Conservation (phyloP, 2,113 vertebrate genomes). For the Lethenteron camtschaticum region DNA sequence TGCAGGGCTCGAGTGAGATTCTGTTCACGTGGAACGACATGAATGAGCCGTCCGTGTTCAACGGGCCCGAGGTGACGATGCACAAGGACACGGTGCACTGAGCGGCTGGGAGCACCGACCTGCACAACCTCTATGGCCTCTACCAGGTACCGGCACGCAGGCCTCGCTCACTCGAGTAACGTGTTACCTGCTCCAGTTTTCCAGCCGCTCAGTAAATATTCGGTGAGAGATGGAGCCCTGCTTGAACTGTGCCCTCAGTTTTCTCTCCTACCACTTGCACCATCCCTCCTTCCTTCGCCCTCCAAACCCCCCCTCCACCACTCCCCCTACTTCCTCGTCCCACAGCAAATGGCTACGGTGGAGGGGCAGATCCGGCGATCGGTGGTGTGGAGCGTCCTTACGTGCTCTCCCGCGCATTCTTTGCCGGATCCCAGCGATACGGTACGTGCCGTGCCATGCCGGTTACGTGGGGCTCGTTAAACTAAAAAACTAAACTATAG, state of each 20-base stretch:
- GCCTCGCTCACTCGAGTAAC: too few species aligned
- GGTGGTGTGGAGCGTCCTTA: conserved; percentile 46
- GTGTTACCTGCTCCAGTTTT: too few species aligned
- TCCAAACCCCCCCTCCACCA: not conserved
- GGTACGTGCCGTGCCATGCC: conserved; percentile 22
- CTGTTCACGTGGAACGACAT: conserved; percentile 68
- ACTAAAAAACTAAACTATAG: too few species aligned
- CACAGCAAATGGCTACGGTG: conserved; percentile 56
- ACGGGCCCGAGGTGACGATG: conserved; percentile 73
- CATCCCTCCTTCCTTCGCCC: not conserved
- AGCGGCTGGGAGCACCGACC: conserved; percentile 55
- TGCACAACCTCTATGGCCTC: conserved; percentile 63
- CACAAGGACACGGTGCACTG: conserved; percentile 47
- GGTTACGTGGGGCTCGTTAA: not conserved
- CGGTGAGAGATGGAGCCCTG: not conserved
- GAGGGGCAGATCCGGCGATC: conserved; percentile 48
- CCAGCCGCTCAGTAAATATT: too few species aligned
- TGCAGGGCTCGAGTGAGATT: conserved; percentile 50
- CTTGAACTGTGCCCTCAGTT: not conserved
- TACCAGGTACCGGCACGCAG: conserved; percentile 34
- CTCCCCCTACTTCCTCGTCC: not conserved
- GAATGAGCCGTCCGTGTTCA: conserved; percentile 74
- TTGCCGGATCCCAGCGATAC: conserved; percentile 65
- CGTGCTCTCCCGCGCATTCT: conserved; percentile 51
- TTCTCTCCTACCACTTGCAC: not conserved